phyloP scores from a whole-genome alignment of 2,888 invertebrate species.

The Scelioninae gen. 1 region DNA sequence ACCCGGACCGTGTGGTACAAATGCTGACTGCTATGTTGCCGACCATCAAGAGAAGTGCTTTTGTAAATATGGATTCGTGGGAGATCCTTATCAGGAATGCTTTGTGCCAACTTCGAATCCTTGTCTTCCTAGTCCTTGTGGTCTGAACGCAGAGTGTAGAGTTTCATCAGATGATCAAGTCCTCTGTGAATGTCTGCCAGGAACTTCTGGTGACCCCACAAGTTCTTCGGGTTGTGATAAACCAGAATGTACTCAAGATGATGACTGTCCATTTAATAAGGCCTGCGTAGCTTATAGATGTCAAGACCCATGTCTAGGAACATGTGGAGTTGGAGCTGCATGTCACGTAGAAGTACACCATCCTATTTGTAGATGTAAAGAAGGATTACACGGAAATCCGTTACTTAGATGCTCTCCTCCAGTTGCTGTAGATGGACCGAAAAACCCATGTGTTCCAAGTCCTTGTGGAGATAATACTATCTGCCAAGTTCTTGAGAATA shows the following conservation, averaged over 20 bases:
- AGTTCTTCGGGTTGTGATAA: constrained; percentile 86
- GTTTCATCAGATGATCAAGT: constrained; percentile 72
- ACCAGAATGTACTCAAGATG: constrained; percentile 90
- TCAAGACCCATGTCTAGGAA: constrained; percentile 90
- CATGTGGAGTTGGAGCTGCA: constrained; percentile 89
- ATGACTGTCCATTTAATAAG: constrained; percentile 88
- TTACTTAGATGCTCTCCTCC: constrained; percentile 89
- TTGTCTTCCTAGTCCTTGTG: constrained; percentile 91
- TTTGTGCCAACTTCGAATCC: constrained; percentile 85
- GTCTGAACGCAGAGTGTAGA: constrained; percentile 84
- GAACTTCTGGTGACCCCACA: constrained; percentile 89
- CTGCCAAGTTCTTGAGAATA: constrained; percentile 89
- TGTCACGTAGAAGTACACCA: constrained; percentile 91
- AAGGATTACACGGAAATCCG: constrained; percentile 89
- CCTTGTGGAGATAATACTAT: constrained; percentile 92
- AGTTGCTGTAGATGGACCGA: constrained; percentile 85
- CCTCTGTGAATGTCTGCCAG: constrained; percentile 89
- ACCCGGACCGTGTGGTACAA: constrained; percentile 92
- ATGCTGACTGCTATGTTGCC: constrained; percentile 93
- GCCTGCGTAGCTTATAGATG: constrained; percentile 90
- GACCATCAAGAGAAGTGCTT: constrained; percentile 93
- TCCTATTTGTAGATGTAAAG: constrained; percentile 89
- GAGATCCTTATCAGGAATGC: constrained; percentile 93
- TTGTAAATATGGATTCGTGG: constrained; percentile 90
- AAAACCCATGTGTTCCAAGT: constrained; percentile 89